These are phyloP conservation scores for Caloenas nicobarica DNA, from an alignment of 2,113 vertebrate species.

Conservation along the genomic window DNA sequence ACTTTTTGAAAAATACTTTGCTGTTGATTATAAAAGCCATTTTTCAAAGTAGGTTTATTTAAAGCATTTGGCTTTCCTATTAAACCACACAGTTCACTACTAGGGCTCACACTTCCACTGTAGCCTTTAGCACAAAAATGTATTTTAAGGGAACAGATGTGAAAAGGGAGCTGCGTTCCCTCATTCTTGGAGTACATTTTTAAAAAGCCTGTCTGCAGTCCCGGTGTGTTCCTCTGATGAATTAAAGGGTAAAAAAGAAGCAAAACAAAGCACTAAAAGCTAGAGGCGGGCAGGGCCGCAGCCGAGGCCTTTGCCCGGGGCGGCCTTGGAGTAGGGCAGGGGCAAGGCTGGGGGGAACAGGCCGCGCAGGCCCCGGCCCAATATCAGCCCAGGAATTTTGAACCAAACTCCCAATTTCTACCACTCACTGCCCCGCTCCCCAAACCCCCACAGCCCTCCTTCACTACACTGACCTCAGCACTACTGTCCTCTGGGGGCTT, in stretches of 20 bases:
- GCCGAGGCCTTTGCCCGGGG: background rate
- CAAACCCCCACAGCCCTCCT: background rate
- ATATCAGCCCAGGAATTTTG: too few species aligned
- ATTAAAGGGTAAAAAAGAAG: background rate
- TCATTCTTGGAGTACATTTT: accelerated
- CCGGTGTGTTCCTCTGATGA: accelerated
- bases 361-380: background rate
- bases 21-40: background rate
- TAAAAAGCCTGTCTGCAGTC: background rate
- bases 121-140: accelerated
- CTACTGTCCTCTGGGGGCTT: background rate
- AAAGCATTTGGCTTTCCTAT: background rate
- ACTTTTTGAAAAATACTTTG: background rate
- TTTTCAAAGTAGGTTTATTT: background rate
- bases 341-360: too few species aligned
- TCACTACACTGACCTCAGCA: background rate
- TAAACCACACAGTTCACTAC: accelerated
- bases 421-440: background rate
- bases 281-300: background rate
- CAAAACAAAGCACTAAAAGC: too few species aligned
- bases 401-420: too few species aligned
- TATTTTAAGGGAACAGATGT: background rate
- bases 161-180: accelerated
- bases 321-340: too few species aligned
- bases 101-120: background rate